These are phyloP conservation scores for Linnaemya vulpina DNA, from an alignment of 2,888 invertebrate genomes.

Conservation along the genomic window DNA sequence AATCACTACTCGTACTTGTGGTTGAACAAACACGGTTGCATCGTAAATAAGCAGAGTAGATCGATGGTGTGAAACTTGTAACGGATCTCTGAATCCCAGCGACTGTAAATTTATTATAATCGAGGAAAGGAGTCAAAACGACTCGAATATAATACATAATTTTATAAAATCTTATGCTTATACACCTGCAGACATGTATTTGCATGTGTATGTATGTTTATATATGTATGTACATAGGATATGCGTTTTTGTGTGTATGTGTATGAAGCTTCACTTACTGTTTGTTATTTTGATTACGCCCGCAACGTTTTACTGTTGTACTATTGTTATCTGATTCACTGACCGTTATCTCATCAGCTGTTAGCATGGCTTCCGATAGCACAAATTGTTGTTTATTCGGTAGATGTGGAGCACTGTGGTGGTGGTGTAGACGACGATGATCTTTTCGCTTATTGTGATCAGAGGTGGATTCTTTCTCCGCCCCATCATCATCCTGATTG, in stretches of 20 bases:
- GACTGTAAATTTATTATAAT: too few relatives aligned
- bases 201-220: not conserved
- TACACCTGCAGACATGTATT: not conserved
- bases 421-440: conserved; percentile 33
- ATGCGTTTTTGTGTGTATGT: not conserved
- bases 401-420: conserved; percentile 29
- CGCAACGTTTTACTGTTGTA: conserved; percentile 77
- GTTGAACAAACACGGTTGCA: too few relatives aligned
- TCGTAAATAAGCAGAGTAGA: too few relatives aligned
- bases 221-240: too few relatives aligned
- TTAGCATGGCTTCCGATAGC: conserved; percentile 76
- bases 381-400: conserved; percentile 60
- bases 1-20: too few relatives aligned
- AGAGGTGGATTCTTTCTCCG: conserved; percentile 57
- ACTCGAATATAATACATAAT: too few relatives aligned
- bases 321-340: conserved; percentile 81
- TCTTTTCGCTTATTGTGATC: conserved; percentile 74
- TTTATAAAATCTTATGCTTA: too few relatives aligned
- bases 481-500: conserved; percentile 14
- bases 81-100: too few relatives aligned
- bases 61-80: too few relatives aligned
- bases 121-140: too few relatives aligned
- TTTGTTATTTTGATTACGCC: conserved; percentile 63
- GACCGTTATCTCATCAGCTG: conserved; percentile 80
- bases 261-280: conserved; percentile 11